phyloP scores from a whole-genome alignment of 2,113 vertebrate genomes.

The Psittacara wagleri region DNA sequence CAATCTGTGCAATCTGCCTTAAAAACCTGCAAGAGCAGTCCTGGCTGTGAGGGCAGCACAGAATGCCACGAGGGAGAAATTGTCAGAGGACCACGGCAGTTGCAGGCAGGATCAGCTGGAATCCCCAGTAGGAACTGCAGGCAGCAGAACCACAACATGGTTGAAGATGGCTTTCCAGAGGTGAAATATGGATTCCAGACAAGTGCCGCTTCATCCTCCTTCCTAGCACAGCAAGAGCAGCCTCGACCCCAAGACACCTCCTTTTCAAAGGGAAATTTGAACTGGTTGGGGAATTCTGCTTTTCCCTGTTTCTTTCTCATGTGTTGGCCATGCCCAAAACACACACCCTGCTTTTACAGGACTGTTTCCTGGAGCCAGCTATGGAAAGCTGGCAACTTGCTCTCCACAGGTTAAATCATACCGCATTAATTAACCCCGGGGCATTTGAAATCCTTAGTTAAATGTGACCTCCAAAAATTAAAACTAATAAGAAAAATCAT shows the following conservation, averaged over 20 bases:
- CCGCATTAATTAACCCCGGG: neutral
- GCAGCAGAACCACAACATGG: rapidly evolving
- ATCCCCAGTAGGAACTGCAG: neutral
- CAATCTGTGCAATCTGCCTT: neutral
- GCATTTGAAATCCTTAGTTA: neutral
- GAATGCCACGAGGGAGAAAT: neutral
- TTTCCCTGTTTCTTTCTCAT: neutral
- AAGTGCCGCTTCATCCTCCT: neutral
- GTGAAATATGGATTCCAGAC: rapidly evolving
- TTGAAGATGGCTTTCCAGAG: neutral
- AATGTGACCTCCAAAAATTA: neutral
- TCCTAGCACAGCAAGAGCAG: neutral
- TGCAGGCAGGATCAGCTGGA: neutral
- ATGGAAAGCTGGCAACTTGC: neutral
- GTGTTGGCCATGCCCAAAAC: neutral
- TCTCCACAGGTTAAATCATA: neutral
- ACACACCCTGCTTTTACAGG: neutral
- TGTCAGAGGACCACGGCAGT: rapidly evolving
- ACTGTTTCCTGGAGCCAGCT: neutral
- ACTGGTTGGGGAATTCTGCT: neutral
- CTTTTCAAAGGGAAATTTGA: neutral
- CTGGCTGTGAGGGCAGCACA: neutral
- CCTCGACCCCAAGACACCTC: neutral
- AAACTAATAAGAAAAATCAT: neutral
- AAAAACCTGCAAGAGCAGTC: slow-evolving; percentile 4